Evolutionary conservation across 2,888 invertebrate species (phyloP).

Genomic region (Ophion costatus): DNA sequence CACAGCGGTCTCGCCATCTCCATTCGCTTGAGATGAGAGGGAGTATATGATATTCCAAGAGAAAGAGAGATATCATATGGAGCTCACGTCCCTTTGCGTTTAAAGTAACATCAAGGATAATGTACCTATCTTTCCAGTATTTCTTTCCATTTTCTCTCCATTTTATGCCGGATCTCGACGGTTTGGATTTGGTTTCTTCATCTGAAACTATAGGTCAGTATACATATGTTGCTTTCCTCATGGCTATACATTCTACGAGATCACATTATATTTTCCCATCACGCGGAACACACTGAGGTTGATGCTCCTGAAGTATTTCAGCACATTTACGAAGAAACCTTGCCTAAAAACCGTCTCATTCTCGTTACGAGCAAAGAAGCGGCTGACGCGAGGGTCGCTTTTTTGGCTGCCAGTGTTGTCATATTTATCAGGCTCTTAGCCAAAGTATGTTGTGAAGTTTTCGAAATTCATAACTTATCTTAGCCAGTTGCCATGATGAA

Average conservation of each 20-base stretch:
- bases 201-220: constrained; percentile 51
- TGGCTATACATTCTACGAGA: constrained; percentile 31
- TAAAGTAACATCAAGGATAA: constrained; percentile 75
- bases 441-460: not conserved
- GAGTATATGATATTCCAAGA: constrained; percentile 56
- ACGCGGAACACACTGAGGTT: constrained; percentile 51
- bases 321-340: not conserved
- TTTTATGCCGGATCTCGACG: constrained; percentile 38
- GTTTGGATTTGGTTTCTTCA: constrained; percentile 51
- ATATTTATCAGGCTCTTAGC: not conserved
- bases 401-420: not conserved
- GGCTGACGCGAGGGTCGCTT: not conserved
- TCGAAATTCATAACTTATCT: too few species aligned
- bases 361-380: not conserved
- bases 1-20: constrained; percentile 53
- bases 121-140: constrained; percentile 72
- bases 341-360: not conserved
- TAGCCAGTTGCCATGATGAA: too few species aligned
- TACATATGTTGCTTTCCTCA: constrained; percentile 42
- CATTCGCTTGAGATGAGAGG: constrained; percentile 44
- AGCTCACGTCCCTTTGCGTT: constrained; percentile 68
- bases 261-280: constrained; percentile 67
- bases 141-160: not conserved
- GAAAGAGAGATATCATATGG: constrained; percentile 65
- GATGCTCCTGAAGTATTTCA: constrained; percentile 23